phyloP scores from a whole-genome alignment of 2,797 vertebrate genomes.

The Yasuhikotakia modesta region DNA sequence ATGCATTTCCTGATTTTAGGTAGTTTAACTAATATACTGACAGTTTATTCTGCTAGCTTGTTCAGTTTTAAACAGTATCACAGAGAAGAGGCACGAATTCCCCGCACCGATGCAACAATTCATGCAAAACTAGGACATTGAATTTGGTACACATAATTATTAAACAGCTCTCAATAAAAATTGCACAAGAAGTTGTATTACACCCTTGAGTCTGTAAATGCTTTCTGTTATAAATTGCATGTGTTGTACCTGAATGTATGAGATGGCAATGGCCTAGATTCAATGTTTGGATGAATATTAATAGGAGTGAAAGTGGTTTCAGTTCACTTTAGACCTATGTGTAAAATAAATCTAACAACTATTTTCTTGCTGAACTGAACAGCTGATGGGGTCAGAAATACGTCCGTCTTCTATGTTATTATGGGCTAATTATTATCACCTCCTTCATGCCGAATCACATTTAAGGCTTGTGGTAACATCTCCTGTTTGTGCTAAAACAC shows the following conservation, averaged over 20 bases:
- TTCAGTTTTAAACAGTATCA: constrained; percentile 23
- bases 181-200: background rate
- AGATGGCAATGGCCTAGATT: background rate
- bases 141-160: background rate
- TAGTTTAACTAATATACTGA: background rate
- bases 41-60: background rate
- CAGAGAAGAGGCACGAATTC: constrained; percentile 54
- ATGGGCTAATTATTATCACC: no score
- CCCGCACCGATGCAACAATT: constrained; percentile 63
- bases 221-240: background rate
- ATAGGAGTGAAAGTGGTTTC: no score
- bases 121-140: background rate
- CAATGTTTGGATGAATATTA: no score
- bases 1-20: no score
- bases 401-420: no score
- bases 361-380: no score
- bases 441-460: no score
- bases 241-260: background rate
- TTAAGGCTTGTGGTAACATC: no score
- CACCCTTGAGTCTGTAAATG: background rate
- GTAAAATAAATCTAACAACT: no score
- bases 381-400: no score
- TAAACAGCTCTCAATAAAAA: constrained; percentile 1
- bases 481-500: no score
- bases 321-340: no score